Evolutionary conservation across 2,888 invertebrate genomes (phyloP).

Genomic region (Ectemnius cavifrons): DNA sequence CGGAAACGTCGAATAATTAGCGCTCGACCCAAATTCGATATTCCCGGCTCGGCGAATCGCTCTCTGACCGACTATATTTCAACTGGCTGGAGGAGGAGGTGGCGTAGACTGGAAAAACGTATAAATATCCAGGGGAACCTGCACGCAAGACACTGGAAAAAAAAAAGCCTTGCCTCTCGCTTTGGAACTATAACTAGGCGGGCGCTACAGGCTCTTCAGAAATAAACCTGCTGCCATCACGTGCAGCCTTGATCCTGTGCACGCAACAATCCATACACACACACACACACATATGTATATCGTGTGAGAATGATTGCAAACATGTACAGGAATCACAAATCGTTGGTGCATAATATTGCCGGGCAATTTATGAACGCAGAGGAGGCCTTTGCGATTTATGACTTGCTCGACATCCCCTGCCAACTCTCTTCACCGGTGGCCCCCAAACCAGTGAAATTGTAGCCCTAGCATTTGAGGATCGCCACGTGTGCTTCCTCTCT

Average conservation of each 20-base stretch:
- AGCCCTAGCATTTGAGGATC: not conserved
- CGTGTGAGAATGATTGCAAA: not conserved
- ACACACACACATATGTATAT: slow-evolving; percentile 18
- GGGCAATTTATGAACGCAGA: slow-evolving; percentile 45
- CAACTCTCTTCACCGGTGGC: too few relatives aligned
- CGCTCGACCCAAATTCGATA: slow-evolving; percentile 15
- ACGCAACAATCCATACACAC: slow-evolving; percentile 54
- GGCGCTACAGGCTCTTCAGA: slow-evolving; percentile 48
- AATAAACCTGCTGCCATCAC: slow-evolving; percentile 56
- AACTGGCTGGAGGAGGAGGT: slow-evolving; percentile 17
- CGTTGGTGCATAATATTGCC: slow-evolving; percentile 45
- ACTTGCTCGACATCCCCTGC: slow-evolving; percentile 11
- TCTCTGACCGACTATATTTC: not conserved
- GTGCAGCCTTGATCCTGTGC: slow-evolving; percentile 63
- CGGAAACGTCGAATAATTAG: slow-evolving; percentile 1
- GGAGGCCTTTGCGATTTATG: slow-evolving; percentile 46
- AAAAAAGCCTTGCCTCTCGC: slow-evolving; percentile 48
- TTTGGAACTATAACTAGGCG: slow-evolving; percentile 15
- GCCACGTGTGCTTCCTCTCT: not conserved
- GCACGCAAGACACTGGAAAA: slow-evolving; percentile 53
- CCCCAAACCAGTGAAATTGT: slow-evolving; percentile 12
- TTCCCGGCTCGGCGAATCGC: not conserved
- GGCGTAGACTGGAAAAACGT: slow-evolving; percentile 42
- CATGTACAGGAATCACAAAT: slow-evolving; percentile 9
- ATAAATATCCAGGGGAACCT: slow-evolving; percentile 52